Base-by-base conservation (phyloP, 1,140 invertebrate genomes). In the Colletes latitarsis region DNA sequence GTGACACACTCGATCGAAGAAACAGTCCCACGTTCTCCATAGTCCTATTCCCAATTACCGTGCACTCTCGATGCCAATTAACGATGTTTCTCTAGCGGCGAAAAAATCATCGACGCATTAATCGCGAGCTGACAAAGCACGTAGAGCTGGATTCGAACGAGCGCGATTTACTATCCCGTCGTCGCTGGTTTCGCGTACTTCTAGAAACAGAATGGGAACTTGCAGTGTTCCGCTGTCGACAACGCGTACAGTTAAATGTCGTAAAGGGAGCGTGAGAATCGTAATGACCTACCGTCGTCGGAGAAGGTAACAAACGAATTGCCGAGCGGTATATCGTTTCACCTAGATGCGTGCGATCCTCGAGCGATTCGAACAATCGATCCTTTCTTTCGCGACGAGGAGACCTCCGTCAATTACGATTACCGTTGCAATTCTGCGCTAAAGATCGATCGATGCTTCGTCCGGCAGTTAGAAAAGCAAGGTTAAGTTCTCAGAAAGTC, bases 181-280 rank as follows among this genome's bases (percentile, higher is more conserved):
- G 12, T 12, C 58, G 58, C 21, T 46, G 15, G 30, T 62, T 52
- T 74, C 43, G 43, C 46, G 49, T 12, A 30, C 9, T n/a, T 9
- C 0, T 14, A 39, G 60, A 64, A 64, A 43, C n/a, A 4, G 52
- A 66, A 19, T 5, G n/a, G 39, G 43, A 46, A 19, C 6, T 53
- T 17, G 64, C 63, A 9, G 49, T 10, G 9, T 8, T 17, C 12
- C 19, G 15, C 41, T 21, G 77, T 74, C 60, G 46, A 21, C 63
- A 19, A 15, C 49, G 9, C 39, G 39, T 62, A 53, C 53, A 39
- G 70, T 74, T 30, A 78, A 68, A 73, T 39, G 69, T 72, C 43
- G 74, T 60, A 86, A 83, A 74, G 82, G 41, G 84, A 88, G 84
- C 82, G 86, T 88, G 86, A 84, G 86, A 88, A 84, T 86, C 82